These are phyloP conservation scores for Cyprinodon variegatus DNA, from an alignment of 2,113 vertebrate genomes.

Conservation along the genomic window DNA sequence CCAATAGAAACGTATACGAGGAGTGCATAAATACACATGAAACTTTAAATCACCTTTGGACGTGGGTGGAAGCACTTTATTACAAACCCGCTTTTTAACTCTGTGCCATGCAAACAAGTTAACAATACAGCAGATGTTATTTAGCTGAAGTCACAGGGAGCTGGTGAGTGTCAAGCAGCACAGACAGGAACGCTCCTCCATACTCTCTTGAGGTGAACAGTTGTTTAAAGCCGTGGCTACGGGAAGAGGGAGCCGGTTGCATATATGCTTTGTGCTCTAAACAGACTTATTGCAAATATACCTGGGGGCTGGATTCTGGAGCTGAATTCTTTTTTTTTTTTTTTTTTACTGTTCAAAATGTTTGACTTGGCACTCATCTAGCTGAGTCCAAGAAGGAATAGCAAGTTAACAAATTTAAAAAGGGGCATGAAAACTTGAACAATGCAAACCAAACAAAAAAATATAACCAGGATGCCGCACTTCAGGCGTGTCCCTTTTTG, in stretches of 20 bases:
- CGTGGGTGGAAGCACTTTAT: conserved; percentile 18
- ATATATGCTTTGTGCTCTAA: conserved; percentile 15
- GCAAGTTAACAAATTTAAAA: no score
- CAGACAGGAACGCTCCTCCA: conserved; percentile 8
- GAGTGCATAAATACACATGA: background rate
- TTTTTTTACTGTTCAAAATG: background rate
- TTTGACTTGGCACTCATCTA: background rate
- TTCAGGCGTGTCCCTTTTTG: background rate
- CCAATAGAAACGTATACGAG: conserved; percentile 38
- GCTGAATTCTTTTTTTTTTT: background rate
- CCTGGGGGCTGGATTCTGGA: background rate
- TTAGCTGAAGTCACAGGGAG: conserved; percentile 35
- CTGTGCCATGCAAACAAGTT: conserved; percentile 52
- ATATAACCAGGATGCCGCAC: background rate
- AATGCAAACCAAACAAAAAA: background rate
- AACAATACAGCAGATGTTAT: conserved; percentile 19
- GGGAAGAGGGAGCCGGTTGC: conserved; percentile 16
- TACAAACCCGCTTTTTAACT: conserved; percentile 20
- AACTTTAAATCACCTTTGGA: conserved; percentile 4
- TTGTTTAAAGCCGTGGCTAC: background rate
- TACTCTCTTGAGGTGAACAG: conserved; percentile 35
- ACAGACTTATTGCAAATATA: conserved; percentile 31
- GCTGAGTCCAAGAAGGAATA: background rate
- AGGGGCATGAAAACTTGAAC: no score
- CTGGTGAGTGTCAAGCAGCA: conserved; percentile 51